phyloP scores from a whole-genome alignment of 1,140 invertebrate species.

The Drosophila dunni region DNA sequence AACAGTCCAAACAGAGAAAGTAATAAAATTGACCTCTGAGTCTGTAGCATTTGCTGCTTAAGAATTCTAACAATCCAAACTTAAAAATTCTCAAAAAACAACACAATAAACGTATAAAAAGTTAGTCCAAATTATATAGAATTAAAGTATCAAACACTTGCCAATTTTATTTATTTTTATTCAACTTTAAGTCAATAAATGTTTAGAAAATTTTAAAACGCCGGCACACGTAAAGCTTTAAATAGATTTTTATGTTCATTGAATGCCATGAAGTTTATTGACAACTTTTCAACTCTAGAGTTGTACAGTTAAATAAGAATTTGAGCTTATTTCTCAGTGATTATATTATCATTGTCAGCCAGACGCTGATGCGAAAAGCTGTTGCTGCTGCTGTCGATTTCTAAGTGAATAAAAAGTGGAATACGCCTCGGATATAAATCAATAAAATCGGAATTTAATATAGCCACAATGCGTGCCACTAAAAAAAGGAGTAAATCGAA shows the following conservation, averaged over 20 bases:
- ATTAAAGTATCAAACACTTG: too few species aligned
- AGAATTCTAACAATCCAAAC: too few species aligned
- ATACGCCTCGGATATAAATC: conserved; percentile 54
- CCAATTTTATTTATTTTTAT: too few species aligned
- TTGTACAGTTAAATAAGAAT: background rate
- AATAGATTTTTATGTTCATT: background rate
- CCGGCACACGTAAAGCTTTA: background rate
- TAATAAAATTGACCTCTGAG: too few species aligned
- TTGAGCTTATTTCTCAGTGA: conserved; percentile 16
- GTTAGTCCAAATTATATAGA: too few species aligned
- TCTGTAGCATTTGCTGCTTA: too few species aligned
- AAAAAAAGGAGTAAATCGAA: background rate
- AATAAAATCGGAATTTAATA: conserved; percentile 80
- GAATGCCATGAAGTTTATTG: conserved; percentile 1
- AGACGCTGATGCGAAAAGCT: conserved; percentile 35
- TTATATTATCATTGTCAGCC: conserved; percentile 54
- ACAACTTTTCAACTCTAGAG: background rate
- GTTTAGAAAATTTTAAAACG: conserved; percentile 5
- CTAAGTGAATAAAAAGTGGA: conserved; percentile 49
- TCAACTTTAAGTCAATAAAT: background rate
- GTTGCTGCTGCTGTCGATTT: conserved; percentile 16
- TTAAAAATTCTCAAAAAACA: too few species aligned
- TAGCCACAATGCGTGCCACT: conserved; percentile 48
- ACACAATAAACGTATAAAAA: too few species aligned
- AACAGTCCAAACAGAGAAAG: background rate